Conservation (phyloP, 1,140 invertebrate genomes). For the Antheraea mylitta region DNA sequence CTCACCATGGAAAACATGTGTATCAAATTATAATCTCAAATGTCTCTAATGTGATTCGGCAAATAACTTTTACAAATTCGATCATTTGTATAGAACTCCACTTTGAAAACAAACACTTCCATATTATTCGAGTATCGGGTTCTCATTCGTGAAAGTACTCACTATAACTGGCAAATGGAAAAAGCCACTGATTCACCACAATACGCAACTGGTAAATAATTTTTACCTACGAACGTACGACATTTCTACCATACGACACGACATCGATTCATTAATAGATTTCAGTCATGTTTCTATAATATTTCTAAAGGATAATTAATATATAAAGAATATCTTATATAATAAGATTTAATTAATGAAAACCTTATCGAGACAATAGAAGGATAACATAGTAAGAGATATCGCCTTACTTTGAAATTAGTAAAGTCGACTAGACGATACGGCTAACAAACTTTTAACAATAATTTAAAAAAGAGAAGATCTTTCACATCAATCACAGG, state of each 20-base stretch:
- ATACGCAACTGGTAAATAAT: conserved; percentile 16
- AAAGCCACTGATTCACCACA: conserved; percentile 14
- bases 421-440: too few species aligned
- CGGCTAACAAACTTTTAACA: too few species aligned
- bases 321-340: too few species aligned
- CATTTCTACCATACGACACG: background rate
- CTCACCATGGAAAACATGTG: too few species aligned
- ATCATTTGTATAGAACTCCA: background rate
- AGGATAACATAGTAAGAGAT: too few species aligned
- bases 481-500: too few species aligned
- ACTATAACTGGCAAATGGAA: conserved; percentile 22
- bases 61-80: background rate
- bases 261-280: background rate
- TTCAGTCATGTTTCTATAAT: too few species aligned
- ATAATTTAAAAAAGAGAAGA: too few species aligned
- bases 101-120: background rate
- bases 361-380: too few species aligned
- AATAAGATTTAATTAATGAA: too few species aligned
- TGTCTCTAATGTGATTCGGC: background rate
- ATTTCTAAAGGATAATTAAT: too few species aligned
- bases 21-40: background rate
- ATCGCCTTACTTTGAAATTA: too few species aligned
- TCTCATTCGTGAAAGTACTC: conserved; percentile 5
- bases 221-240: conserved; percentile 20
- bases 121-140: conserved; percentile 10